These are phyloP conservation scores for Lepisosteus oculatus DNA, from an alignment of 2,113 vertebrate genomes.

Conservation along the genomic window DNA sequence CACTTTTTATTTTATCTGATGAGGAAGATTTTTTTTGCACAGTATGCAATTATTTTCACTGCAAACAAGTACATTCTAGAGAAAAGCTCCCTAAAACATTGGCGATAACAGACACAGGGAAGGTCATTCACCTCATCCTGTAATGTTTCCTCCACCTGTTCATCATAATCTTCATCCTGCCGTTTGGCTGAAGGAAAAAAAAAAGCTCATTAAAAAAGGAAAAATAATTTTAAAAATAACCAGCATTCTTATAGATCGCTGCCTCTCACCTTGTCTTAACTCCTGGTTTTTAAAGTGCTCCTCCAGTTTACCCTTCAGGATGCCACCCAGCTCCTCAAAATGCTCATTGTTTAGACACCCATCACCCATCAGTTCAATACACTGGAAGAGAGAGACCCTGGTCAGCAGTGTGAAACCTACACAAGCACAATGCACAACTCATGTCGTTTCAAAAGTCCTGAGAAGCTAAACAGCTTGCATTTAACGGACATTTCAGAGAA, in stretches of 20 bases:
- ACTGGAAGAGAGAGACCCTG: constrained; percentile 54
- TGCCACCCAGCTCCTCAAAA: constrained; percentile 93
- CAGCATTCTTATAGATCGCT: background rate
- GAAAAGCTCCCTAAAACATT: no score
- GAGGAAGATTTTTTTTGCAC: no score
- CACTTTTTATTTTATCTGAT: no score
- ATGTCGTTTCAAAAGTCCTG: no score
- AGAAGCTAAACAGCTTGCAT: no score
- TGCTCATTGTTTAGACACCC: constrained; percentile 95
- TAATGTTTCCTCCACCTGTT: constrained; percentile 92
- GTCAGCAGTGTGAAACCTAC: no score
- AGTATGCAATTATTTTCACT: no score
- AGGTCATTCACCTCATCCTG: constrained; percentile 84
- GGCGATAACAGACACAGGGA: no score
- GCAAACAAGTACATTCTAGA: no score
- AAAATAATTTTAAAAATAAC: background rate
- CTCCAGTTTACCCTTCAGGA: constrained; percentile 91
- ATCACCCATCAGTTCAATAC: constrained; percentile 95
- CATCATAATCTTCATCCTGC: constrained; percentile 98
- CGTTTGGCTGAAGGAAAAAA: constrained; percentile 80
- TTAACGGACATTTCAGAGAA: no score
- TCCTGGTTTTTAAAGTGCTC: constrained; percentile 99
- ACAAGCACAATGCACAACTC: no score
- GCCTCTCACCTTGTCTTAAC: constrained; percentile 81
- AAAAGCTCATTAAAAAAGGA: background rate